These are phyloP conservation scores for Blennius ocellaris DNA, from an alignment of 2,113 vertebrate species.

Conservation along the genomic window DNA sequence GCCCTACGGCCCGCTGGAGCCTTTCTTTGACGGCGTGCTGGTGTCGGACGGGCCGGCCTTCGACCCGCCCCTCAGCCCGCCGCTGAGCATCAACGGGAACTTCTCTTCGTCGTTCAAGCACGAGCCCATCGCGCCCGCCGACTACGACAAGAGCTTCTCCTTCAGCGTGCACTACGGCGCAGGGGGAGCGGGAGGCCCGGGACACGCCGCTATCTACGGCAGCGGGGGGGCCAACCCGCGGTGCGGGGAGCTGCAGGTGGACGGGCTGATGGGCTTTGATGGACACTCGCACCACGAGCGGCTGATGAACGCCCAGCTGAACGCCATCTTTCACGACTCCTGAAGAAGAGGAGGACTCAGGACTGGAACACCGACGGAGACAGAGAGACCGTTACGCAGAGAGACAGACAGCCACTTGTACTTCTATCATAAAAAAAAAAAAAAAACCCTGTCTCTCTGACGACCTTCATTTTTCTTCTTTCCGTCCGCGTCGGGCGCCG, in stretches of 20 bases:
- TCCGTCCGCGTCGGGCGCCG: constrained; percentile 42
- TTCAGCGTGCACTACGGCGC: constrained; percentile 94
- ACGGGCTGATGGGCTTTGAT: constrained; percentile 92
- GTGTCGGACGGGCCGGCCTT: constrained; percentile 92
- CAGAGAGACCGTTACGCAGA: constrained; percentile 29
- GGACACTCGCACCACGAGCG: constrained; percentile 95
- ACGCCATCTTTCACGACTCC: constrained; percentile 97
- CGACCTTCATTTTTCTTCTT: constrained; percentile 28
- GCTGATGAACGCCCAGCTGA: constrained; percentile 94
- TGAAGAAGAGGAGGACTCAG: constrained; percentile 59
- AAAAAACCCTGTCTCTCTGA: constrained; percentile 41
- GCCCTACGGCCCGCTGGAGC: constrained; percentile 88
- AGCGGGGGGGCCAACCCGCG: constrained; percentile 76
- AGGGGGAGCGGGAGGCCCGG: constrained; percentile 74
- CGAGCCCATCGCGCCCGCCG: constrained; percentile 81
- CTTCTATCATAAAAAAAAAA: constrained; percentile 22
- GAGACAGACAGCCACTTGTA: constrained; percentile 35
- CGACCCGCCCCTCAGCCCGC: constrained; percentile 95
- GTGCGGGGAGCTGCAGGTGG: constrained; percentile 90
- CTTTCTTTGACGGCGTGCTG: constrained; percentile 92
- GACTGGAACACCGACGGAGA: constrained; percentile 46
- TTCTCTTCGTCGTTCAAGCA: constrained; percentile 98
- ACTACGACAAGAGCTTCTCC: constrained; percentile 95
- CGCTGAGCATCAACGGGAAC: constrained; percentile 97
- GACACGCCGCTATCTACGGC: constrained; percentile 88